A percentile compares a stretch with the other conserved stretches of the same genome.
Conservation (phyloP, 2,888 invertebrate species). For the Junonia oenone region DNA sequence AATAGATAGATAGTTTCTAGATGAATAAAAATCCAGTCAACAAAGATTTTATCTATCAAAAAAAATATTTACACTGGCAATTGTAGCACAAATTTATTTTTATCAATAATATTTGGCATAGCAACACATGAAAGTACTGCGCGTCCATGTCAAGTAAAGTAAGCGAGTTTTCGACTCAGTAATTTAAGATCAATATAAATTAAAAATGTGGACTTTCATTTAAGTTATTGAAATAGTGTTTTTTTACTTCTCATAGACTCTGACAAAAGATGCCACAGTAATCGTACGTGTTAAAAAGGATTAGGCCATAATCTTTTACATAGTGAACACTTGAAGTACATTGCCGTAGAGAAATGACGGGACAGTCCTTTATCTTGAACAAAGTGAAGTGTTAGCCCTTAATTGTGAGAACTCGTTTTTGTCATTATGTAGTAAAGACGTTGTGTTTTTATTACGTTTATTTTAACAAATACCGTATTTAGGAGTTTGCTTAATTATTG, state of each 20-base stretch:
- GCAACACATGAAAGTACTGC: constrained; percentile 50
- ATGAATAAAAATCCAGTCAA: too few relatives aligned
- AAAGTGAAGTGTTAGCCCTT: constrained; percentile 58
- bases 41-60: background rate
- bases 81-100: constrained; percentile 25
- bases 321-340: constrained; percentile 42
- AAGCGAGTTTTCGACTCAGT: constrained; percentile 56
- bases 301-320: constrained; percentile 16
- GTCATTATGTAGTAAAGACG: constrained; percentile 61
- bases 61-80: constrained; percentile 42
- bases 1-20: too few relatives aligned
- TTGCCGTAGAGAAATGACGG: constrained; percentile 63
- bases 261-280: constrained; percentile 28
- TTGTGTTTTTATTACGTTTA: constrained; percentile 37
- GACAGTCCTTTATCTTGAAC: constrained; percentile 63
- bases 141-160: constrained; percentile 71
- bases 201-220: constrained; percentile 62
- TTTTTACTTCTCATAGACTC: constrained; percentile 30
- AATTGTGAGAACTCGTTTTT: constrained; percentile 41
- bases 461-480: constrained; percentile 41
- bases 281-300: constrained; percentile 12
- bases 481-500: constrained; percentile 42
- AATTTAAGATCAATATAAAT: constrained; percentile 69
- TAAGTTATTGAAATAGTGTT: constrained; percentile 47
- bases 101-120: constrained; percentile 7